Base-by-base conservation (phyloP, 2,888 invertebrate genomes). In the Seladonia tumulorum region DNA sequence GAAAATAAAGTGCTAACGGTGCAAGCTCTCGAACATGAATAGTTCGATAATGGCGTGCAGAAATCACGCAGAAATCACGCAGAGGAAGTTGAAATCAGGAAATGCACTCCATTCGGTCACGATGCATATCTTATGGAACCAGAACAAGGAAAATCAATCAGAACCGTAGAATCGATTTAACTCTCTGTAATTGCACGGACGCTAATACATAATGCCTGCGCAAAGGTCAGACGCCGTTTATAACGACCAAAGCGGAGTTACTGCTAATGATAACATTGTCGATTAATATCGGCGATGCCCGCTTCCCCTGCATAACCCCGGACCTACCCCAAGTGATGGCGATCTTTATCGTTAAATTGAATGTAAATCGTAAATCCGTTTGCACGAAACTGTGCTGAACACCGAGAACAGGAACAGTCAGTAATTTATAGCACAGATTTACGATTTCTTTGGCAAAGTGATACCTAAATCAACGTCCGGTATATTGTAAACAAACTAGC, bases 61-160 rank as follows among this genome's bases (percentile, higher is more conserved):
- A 29, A 73, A 74, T 14, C 39, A 7, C 22, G 35, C 10, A 77
- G 82, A n/a, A 77, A 83, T 77, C n/a, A 57, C 49, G 49, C 14
- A 4, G 29, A 2, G 77, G 73, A 25, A 47, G 53, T 57, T 70
- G 5, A 49, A 25, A 57, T 82, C 57, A 49, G 83, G 53, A 83
- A 82, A 82, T 70, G 73, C 5, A 60, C 39, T 70, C 77, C 10
- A 39, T 68, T 10, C 76, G 10, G 76, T 49, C 66, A 68, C 35
- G 78, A 75, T 73, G 74, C 47, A 57, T 83, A 84, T 82, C 25
- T 78, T 60, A 22, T 35, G 53, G 78, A 82, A 83, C 47, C 74
- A 25, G 78, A 78, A 68, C 79, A 45, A 60, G 25, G 39, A 49
- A 74, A 84, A 79, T 79, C 76, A 85, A 85, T 84, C 85, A 79